Evolutionary conservation across 2,797 vertebrate species (phyloP), one percentile per base, ranked within the genome.

Genomic region (Ataeniobius toweri): DNA sequence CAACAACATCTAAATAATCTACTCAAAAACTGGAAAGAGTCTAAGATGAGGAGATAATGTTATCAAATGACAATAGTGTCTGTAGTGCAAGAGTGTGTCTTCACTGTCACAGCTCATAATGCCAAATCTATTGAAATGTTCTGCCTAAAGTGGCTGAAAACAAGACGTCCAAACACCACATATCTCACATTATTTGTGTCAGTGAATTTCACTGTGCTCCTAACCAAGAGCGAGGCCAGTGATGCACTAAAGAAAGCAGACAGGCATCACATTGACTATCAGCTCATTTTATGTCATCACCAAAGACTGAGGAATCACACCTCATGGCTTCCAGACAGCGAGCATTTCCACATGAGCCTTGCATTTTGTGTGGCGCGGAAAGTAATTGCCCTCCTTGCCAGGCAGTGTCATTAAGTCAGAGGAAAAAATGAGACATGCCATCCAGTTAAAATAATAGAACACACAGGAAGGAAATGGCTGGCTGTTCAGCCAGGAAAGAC

Each of bases 351-450:
- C 72, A 84, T 24, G 78, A 87, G 84, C 79, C 79, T 80, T 79
- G 78, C 76, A 59, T 90, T 90, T 83, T 79, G 70, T 85, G 84
- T 83, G 73, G 80, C 65, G 77, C 53, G 48, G 83, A 44, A 87
- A 87, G 88, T 89, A 89, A 92, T 89, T 91, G 88, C 76, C 83
- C 72, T 81, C 77, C 73, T 78, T 89, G 89, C 88, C 86, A 85
- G 86, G 61, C 79, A 48, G 84, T 82, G 84, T 86, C 86, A 90
- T 91, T 91, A 88, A 87, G 85, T 88, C 80, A 58, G 24, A 46
- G 81, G 85, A 82, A 81, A 31, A 80, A 90, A 86, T 84, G 83
- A 89, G 88, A 87, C 82, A 74, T 75, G 75, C 76, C 86, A 85
- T 85, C 80, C 78, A 56, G 81, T 72, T 81, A 81, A 83, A 89